Percentiles rank a stretch among this genome's conserved stretches.
Evolutionary conservation across 2,797 vertebrate genomes (phyloP).

Genomic region (Kryptopterus vitreolus): DNA sequence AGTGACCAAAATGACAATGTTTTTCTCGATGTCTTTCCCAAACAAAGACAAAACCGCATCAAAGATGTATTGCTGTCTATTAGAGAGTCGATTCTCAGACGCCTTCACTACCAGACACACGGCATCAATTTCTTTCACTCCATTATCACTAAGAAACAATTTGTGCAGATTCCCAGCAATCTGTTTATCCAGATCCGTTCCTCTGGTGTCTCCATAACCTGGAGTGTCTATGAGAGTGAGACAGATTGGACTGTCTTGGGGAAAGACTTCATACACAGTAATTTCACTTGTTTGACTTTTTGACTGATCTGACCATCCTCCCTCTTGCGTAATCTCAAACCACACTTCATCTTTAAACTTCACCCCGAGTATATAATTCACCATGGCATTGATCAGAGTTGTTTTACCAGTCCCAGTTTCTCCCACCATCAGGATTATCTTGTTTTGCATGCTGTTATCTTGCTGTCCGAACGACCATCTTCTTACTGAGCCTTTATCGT

Average conservation of each 20-base stretch:
- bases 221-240: slow-evolving; percentile 60
- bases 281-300: slow-evolving; percentile 37
- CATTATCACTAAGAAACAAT: slow-evolving; percentile 30
- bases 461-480: slow-evolving; percentile 39
- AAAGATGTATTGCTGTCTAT: slow-evolving; percentile 27
- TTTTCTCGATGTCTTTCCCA: slow-evolving; percentile 40
- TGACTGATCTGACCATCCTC: slow-evolving; percentile 8
- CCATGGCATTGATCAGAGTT: slow-evolving; percentile 45
- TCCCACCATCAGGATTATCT: slow-evolving; percentile 49
- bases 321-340: slow-evolving; percentile 36
- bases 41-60: slow-evolving; percentile 41
- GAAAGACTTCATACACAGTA: slow-evolving; percentile 48
- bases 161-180: slow-evolving; percentile 23
- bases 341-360: slow-evolving; percentile 17
- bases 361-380: slow-evolving; percentile 44
- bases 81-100: slow-evolving; percentile 18
- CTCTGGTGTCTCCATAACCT: slow-evolving; percentile 49
- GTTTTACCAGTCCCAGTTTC: slow-evolving; percentile 49
- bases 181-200: slow-evolving; percentile 8
- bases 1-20: slow-evolving; percentile 30
- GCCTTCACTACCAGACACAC: slow-evolving; percentile 47
- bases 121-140: slow-evolving; percentile 41
- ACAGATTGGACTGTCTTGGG: slow-evolving; percentile 7
- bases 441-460: slow-evolving; percentile 17
- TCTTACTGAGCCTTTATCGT: slow-evolving; percentile 11